These are phyloP conservation scores for Ladona fulva DNA, from an alignment of 1,140 invertebrate species.

Conservation along the genomic window DNA sequence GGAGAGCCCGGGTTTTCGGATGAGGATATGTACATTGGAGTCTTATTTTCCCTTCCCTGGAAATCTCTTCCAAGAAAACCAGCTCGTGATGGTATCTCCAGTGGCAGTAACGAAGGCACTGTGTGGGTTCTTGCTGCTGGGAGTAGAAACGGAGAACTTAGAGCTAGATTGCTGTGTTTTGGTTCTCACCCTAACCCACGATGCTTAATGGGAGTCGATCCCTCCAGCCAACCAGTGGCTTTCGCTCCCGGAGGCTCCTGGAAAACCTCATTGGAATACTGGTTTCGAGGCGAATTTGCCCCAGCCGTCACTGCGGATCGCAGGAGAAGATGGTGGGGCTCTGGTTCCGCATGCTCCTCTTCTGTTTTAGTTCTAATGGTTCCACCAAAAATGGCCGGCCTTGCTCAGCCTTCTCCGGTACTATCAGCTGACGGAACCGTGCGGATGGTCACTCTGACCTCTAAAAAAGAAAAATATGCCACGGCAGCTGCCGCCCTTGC, in stretches of 20 bases:
- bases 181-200: conserved; percentile 41
- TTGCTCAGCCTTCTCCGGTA: conserved; percentile 20
- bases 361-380: not conserved
- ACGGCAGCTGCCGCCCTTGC: conserved; percentile 33
- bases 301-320: conserved; percentile 36
- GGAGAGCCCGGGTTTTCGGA: conserved; percentile 31
- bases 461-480: conserved; percentile 14
- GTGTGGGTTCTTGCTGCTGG: conserved; percentile 43
- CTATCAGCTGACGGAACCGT: conserved; percentile 33
- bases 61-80: conserved; percentile 37
- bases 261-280: conserved; percentile 25
- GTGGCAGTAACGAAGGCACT: conserved; percentile 27
- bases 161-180: conserved; percentile 40
- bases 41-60: conserved; percentile 40
- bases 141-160: conserved; percentile 40
- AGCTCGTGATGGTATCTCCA: conserved; percentile 13
- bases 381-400: conserved; percentile 5
- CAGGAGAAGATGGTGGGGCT: conserved; percentile 34
- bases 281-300: conserved; percentile 43
- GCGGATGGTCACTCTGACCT: conserved; percentile 32
- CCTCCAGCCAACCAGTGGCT: conserved; percentile 44
- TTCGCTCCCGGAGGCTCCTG: conserved; percentile 44
- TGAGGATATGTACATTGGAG: conserved; percentile 39
- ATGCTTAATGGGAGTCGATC: conserved; percentile 42
- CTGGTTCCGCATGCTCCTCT: conserved; percentile 32